Conservation (phyloP, 2,888 invertebrate species). For the Lucinisca nassula region DNA sequence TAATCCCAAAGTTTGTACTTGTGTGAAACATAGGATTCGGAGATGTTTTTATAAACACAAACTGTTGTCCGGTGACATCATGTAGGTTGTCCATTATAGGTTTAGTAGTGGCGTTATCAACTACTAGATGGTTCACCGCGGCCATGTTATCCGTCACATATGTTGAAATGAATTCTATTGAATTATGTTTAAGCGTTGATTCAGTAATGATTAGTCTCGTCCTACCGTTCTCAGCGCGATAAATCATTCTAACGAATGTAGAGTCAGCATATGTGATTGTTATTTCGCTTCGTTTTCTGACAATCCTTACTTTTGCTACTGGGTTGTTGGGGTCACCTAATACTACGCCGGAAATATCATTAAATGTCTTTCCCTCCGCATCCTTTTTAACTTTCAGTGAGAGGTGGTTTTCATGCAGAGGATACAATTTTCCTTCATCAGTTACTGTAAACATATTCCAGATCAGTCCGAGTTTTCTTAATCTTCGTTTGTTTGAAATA, state of each 20-base stretch:
- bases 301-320: background rate
- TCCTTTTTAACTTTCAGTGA: background rate
- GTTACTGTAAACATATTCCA: constrained; percentile 33
- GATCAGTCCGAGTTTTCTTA: background rate
- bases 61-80: constrained; percentile 6
- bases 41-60: constrained; percentile 46
- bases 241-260: background rate
- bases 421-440: constrained; percentile 41
- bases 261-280: constrained; percentile 18
- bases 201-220: constrained; percentile 17
- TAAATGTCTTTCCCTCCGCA: background rate
- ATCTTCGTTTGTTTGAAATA: background rate
- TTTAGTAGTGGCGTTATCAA: background rate
- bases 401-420: constrained; percentile 25
- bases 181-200: constrained; percentile 5
- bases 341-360: constrained; percentile 23
- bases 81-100: constrained; percentile 29
- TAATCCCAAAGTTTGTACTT: constrained; percentile 25
- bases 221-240: background rate
- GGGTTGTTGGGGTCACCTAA: constrained; percentile 10
- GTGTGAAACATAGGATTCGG: constrained; percentile 41
- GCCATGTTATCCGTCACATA: constrained; percentile 33
- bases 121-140: constrained; percentile 31
- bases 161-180: constrained; percentile 35
- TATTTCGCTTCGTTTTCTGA: background rate